Conservation (phyloP, 2,888 invertebrate genomes). For the Athalia rosae region DNA sequence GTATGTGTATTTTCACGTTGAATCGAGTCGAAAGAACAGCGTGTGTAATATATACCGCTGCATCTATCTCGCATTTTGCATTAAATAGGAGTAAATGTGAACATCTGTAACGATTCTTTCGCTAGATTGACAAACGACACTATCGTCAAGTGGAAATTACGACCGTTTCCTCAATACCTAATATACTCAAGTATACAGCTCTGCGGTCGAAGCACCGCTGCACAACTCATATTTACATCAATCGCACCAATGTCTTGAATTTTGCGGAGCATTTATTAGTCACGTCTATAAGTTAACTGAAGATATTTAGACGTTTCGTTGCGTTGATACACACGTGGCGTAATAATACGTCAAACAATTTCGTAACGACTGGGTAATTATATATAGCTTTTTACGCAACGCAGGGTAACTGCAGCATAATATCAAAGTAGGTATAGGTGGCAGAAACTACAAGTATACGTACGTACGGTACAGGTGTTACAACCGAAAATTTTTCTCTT, state of each 20-base stretch:
- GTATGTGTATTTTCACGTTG: conserved; percentile 25
- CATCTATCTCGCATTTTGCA: too few species aligned
- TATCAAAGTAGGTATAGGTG: background rate
- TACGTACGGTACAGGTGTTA: background rate
- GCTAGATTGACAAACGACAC: too few species aligned
- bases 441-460: background rate
- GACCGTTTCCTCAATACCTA: too few species aligned
- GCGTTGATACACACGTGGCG: background rate
- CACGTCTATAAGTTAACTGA: background rate
- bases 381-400: conserved; percentile 25
- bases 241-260: too few species aligned
- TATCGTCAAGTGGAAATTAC: too few species aligned
- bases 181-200: too few species aligned
- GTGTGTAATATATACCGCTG: conserved; percentile 20
- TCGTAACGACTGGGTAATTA: conserved; percentile 18
- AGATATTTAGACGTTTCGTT: conserved; percentile 8
- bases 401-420: background rate
- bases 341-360: conserved; percentile 19
- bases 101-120: too few species aligned
- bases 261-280: background rate
- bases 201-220: too few species aligned
- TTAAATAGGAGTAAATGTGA: too few species aligned
- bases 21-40: conserved; percentile 1
- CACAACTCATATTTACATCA: too few species aligned
- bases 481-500: background rate